Evolutionary conservation across 2,888 invertebrate species (phyloP).

Genomic region (Acleris holmiana): DNA sequence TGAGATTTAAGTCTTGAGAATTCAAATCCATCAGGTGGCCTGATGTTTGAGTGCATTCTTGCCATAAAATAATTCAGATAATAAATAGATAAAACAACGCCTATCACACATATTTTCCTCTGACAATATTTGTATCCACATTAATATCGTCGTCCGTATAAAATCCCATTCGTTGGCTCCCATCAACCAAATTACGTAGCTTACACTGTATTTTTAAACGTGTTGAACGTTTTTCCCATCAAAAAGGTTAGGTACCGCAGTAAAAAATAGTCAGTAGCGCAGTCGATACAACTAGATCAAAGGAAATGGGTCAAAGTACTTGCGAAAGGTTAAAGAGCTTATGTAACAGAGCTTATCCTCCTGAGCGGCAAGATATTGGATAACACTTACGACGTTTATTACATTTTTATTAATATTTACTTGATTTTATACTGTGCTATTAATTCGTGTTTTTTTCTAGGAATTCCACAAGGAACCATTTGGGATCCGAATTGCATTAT

Average conservation of each 20-base stretch:
- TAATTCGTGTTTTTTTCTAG: not conserved
- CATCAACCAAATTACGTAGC: no score
- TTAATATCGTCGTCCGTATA: no score
- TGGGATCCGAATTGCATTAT: not conserved
- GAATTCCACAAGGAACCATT: conserved; percentile 5
- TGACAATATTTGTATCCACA: no score
- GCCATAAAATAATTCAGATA: no score
- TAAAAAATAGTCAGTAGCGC: not conserved
- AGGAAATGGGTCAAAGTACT: conserved; percentile 7
- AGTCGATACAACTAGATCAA: not conserved
- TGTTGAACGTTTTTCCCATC: not conserved
- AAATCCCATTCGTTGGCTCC: no score
- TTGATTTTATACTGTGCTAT: not conserved
- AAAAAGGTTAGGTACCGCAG: not conserved
- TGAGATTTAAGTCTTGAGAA: no score
- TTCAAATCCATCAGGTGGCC: no score
- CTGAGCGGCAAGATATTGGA: conserved; percentile 7
- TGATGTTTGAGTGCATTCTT: no score
- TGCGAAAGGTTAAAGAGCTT: conserved; percentile 3
- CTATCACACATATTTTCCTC: no score
- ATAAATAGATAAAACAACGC: no score
- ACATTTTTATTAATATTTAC: conserved; percentile 1
- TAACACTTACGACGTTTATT: conserved; percentile 7
- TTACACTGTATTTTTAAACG: not conserved
- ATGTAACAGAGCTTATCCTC: not conserved